These are phyloP conservation scores for Plusia festucae DNA, from an alignment of 2,888 invertebrate genomes.

Conservation along the genomic window DNA sequence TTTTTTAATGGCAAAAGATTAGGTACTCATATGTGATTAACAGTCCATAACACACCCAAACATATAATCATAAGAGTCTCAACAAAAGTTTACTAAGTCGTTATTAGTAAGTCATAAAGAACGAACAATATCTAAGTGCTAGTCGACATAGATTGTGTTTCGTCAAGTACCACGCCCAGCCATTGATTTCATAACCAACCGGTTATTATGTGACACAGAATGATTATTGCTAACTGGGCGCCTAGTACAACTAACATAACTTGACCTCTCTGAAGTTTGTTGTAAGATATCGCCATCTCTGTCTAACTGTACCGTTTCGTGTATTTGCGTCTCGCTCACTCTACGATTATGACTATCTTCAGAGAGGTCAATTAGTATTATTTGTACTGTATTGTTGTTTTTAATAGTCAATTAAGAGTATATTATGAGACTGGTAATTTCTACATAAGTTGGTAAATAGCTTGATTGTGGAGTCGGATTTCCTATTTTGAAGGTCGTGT, in stretches of 20 bases:
- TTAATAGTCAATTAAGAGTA: neutral
- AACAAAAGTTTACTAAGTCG: conserved; percentile 21
- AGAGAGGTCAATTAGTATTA: neutral
- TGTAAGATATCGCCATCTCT: neutral
- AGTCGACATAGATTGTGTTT: conserved; percentile 37
- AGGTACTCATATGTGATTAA: neutral
- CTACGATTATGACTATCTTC: neutral
- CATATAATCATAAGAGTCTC: conserved; percentile 6
- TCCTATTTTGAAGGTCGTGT: neutral
- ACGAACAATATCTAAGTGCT: conserved; percentile 38
- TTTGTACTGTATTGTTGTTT: neutral
- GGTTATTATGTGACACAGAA: conserved; percentile 48
- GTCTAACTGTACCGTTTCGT: neutral
- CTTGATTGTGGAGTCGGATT: neutral
- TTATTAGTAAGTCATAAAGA: conserved; percentile 21
- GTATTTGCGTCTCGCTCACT: neutral
- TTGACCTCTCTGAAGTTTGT: neutral
- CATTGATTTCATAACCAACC: conserved; percentile 53
- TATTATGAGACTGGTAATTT: neutral
- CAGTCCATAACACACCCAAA: neutral
- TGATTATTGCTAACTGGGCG: conserved; percentile 40
- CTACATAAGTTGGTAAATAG: conserved; percentile 3
- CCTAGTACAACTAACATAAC: conserved; percentile 12
- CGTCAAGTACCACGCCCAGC: conserved; percentile 45
- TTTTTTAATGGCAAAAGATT: neutral